Conservation (phyloP, 2,888 invertebrate species). For the Urechis unicinctus region DNA sequence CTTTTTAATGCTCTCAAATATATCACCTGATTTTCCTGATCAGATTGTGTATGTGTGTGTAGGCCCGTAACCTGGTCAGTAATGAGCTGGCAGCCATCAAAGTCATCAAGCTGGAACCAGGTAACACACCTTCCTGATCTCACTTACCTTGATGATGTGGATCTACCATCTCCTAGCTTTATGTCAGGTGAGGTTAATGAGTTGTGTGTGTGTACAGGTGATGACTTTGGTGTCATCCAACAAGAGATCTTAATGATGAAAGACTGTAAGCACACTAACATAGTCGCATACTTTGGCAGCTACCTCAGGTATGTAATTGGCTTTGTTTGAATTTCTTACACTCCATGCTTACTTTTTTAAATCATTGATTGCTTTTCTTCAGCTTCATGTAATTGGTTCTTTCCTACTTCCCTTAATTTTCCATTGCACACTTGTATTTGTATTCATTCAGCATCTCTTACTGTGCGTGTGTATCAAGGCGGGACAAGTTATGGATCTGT, state of each 20-base stretch:
- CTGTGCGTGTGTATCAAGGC: constrained; percentile 62
- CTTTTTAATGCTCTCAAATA: too few species aligned
- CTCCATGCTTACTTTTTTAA: too few species aligned
- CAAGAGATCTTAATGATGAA: constrained; percentile 67
- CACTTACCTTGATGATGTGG: neutral
- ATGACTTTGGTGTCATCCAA: constrained; percentile 97
- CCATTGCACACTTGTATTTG: neutral
- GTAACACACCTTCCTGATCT: constrained; percentile 45
- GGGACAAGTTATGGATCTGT: constrained; percentile 98
- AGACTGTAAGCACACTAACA: constrained; percentile 55
- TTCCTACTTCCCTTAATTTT: too few species aligned
- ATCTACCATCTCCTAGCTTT: neutral
- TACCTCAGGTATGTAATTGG: constrained; percentile 26
- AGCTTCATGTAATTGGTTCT: too few species aligned
- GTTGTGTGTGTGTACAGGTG: constrained; percentile 55
- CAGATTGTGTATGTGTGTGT: constrained; percentile 23
- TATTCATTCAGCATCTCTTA: neutral
- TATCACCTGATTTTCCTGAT: too few species aligned
- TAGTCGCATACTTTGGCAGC: constrained; percentile 59
- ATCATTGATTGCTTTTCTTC: too few species aligned
- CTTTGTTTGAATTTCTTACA: too few species aligned
- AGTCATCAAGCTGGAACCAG: constrained; percentile 97
- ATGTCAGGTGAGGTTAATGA: neutral
- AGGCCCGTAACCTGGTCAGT: constrained; percentile 91
- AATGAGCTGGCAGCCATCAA: too few species aligned